A percentile compares a stretch with the other conserved stretches of the same genome.
These are phyloP conservation scores for Lochmaea capreae DNA, from an alignment of 2,888 invertebrate species.

Conservation along the genomic window DNA sequence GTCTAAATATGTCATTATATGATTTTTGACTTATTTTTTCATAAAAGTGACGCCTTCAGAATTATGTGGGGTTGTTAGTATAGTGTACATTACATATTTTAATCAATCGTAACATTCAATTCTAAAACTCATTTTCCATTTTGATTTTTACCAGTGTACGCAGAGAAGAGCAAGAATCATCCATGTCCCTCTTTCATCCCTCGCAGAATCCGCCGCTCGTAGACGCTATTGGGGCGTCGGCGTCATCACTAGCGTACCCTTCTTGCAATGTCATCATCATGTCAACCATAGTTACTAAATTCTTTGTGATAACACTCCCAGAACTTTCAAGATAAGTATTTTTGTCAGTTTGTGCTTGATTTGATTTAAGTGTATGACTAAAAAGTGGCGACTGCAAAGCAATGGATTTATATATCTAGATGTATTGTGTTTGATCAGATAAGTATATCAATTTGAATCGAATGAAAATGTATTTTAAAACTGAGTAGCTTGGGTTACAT, in stretches of 20 bases:
- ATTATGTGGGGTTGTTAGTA: no score
- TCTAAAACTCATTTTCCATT: not conserved
- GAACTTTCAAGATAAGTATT: slow-evolving; percentile 50
- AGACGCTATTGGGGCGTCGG: slow-evolving; percentile 64
- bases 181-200: slow-evolving; percentile 55
- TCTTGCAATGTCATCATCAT: slow-evolving; percentile 57
- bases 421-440: not conserved
- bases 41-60: no score
- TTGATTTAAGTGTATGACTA: slow-evolving; percentile 18
- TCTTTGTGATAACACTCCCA: slow-evolving; percentile 51
- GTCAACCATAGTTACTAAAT: slow-evolving; percentile 56
- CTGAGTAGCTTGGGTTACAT: slow-evolving; percentile 45
- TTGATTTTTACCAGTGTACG: slow-evolving; percentile 31
- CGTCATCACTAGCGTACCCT: slow-evolving; percentile 57
- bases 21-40: no score
- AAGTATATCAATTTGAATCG: slow-evolving; percentile 28
- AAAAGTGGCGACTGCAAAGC: not conserved
- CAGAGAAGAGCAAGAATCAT: slow-evolving; percentile 51
- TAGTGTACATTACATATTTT: no score
- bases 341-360: slow-evolving; percentile 34
- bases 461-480: slow-evolving; percentile 48
- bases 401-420: not conserved
- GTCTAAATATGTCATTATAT: no score
- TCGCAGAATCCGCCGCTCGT: slow-evolving; percentile 62
- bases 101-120: no score